phyloP scores from a whole-genome alignment of 1,140 invertebrate species.

The Aphidius ervi region DNA sequence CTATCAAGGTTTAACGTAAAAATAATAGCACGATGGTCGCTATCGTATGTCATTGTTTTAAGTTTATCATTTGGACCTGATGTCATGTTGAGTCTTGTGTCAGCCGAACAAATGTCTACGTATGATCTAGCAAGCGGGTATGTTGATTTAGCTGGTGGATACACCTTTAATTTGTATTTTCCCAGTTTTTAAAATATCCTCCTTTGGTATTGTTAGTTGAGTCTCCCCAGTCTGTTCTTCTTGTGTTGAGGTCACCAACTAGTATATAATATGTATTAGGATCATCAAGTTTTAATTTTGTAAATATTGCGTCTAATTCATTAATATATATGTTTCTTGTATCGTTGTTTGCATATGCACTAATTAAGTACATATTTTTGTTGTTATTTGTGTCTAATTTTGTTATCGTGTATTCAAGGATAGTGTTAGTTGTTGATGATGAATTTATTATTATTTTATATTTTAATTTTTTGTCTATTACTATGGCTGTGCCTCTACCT shows the following conservation, averaged over 20 bases:
- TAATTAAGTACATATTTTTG: conserved; percentile 5
- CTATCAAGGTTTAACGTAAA: background rate
- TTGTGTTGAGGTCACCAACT: conserved; percentile 19
- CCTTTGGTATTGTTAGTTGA: too few relatives aligned
- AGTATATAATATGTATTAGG: conserved; percentile 17
- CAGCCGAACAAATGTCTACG: conserved; percentile 7
- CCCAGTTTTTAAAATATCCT: too few relatives aligned
- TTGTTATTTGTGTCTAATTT: conserved; percentile 12
- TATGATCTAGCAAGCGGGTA: background rate
- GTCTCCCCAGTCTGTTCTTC: conserved; percentile 14
- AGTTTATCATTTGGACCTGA: conserved; percentile 3
- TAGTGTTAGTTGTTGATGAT: too few relatives aligned
- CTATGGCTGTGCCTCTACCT: too few relatives aligned
- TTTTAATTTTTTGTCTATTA: too few relatives aligned
- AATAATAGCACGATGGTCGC: conserved; percentile 11
- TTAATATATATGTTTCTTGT: background rate
- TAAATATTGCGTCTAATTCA: conserved; percentile 10
- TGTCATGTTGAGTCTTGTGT: background rate
- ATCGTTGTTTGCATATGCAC: conserved; percentile 1
- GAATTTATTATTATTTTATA: too few relatives aligned
- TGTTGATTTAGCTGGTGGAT: background rate
- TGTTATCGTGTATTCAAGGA: too few relatives aligned
- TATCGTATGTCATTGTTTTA: conserved; percentile 6
- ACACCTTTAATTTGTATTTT: too few relatives aligned
- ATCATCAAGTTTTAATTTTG: conserved; percentile 4